Evolutionary conservation across 2,888 invertebrate species (phyloP), one percentile per base, ranked within the genome.

Genomic region (Gortyna flavago): DNA sequence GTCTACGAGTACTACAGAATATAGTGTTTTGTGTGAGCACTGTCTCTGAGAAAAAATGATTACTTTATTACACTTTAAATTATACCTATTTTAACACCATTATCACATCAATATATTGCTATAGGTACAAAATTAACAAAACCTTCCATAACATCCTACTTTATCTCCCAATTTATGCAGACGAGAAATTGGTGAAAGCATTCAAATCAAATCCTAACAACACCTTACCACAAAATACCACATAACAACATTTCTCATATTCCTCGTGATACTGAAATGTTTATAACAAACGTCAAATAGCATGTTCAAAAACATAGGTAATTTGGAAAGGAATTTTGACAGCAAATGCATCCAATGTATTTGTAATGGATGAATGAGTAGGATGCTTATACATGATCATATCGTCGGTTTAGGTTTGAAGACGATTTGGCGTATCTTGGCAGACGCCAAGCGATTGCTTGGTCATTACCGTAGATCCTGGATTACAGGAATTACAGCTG

Each of bases 291-390:
- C 80, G 80, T 88, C 88, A 86, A 80, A 87, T 69, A 85, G 44
- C 35, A 54, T 79, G 57, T 73, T 79, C 61, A 76, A 79, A 85
- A 87, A 81, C 80, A 76, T 76, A 70, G 79, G 74, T 84, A 75
- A 86, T 88, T 86, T 84, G 72, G 54, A 75, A 79, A 75, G 81
- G 88, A 84, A 88, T 87, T 84, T 77, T 75, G 84, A 86, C 77
- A 80, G 73, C 61, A 51, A 80, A 88, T 84, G 80, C 86, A 88
- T 75, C 77, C 48, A 79, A 84, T 73, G 77, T 84, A 86, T 87
- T 88, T 80, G 51, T 59, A 77, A 74, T 83, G 65, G 57, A 57
- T 88, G 88, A 87, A 79, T 81, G 81, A 81, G 66, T 73, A 73
- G 54, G 25, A 48, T 61, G 6, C 64, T 48, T 74, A 48, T 65